phyloP scores from a whole-genome alignment of 2,888 invertebrate species.

The Antheraea yamamai region DNA sequence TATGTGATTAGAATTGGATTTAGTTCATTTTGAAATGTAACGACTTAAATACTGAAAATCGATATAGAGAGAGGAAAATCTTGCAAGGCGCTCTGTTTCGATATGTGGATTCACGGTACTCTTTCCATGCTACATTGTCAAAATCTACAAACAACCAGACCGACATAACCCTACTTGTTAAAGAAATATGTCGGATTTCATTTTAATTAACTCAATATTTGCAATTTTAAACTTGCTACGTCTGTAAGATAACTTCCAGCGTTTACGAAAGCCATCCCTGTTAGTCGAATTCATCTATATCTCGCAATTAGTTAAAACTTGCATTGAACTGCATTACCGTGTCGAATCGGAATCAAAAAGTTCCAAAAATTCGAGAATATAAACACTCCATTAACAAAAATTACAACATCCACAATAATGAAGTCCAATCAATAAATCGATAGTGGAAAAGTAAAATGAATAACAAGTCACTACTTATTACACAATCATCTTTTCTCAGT shows the following conservation, averaged over 20 bases:
- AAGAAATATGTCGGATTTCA: not conserved
- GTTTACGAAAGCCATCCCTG: not conserved
- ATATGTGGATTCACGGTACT: no score
- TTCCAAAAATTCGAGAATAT: slow-evolving; percentile 64
- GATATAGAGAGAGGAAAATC: no score
- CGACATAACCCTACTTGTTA: no score
- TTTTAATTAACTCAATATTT: not conserved
- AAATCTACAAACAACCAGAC: no score
- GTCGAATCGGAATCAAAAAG: slow-evolving; percentile 58
- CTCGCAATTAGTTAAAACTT: slow-evolving; percentile 49
- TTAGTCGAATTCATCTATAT: slow-evolving; percentile 48
- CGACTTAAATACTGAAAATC: no score
- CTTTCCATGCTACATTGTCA: no score
- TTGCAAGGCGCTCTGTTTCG: no score
- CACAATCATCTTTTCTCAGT: no score
- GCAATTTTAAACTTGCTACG: not conserved
- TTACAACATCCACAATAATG: slow-evolving; percentile 60
- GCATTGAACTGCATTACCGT: slow-evolving; percentile 64
- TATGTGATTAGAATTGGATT: no score
- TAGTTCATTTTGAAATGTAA: no score
- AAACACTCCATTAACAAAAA: slow-evolving; percentile 44
- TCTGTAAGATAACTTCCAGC: not conserved
- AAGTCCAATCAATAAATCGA: slow-evolving; percentile 53
- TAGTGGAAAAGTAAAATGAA: no score
- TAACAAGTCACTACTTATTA: no score